Conservation (phyloP, 2,888 invertebrate species). For the Vesta saturnalis region DNA sequence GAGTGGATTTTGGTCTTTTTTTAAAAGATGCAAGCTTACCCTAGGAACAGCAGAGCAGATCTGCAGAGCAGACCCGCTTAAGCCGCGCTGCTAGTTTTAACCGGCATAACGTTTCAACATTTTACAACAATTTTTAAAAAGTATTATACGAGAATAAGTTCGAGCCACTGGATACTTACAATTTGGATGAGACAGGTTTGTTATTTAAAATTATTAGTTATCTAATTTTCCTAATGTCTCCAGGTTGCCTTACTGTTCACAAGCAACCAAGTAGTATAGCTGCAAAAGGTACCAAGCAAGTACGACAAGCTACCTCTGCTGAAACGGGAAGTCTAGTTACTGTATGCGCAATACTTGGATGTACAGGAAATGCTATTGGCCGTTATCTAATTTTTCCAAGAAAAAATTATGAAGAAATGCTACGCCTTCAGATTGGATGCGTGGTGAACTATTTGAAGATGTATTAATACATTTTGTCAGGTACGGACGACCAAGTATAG, state of each 20-base stretch:
- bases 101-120: conserved; percentile 27
- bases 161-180: conserved; percentile 24
- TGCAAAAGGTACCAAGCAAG: conserved; percentile 24
- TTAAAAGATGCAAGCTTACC: conserved; percentile 22
- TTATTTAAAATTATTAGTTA: neutral
- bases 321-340: conserved; percentile 34
- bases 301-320: conserved; percentile 18
- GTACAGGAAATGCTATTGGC: neutral
- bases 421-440: neutral
- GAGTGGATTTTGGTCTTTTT: conserved; percentile 29
- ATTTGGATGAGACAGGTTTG: conserved; percentile 25
- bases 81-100: conserved; percentile 39
- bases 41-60: conserved; percentile 28
- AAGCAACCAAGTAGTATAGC: conserved; percentile 28
- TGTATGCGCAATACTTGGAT: conserved; percentile 23
- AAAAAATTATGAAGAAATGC: neutral
- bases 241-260: conserved; percentile 26
- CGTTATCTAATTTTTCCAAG: neutral
- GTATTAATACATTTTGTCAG: neutral
- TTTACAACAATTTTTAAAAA: neutral
- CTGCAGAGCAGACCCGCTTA: conserved; percentile 34
- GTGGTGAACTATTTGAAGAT: neutral
- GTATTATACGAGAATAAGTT: neutral
- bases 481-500: neutral
- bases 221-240: neutral